Base-by-base conservation (phyloP, 2,113 vertebrate species). In the Stomatorhinus ivindoensis region DNA sequence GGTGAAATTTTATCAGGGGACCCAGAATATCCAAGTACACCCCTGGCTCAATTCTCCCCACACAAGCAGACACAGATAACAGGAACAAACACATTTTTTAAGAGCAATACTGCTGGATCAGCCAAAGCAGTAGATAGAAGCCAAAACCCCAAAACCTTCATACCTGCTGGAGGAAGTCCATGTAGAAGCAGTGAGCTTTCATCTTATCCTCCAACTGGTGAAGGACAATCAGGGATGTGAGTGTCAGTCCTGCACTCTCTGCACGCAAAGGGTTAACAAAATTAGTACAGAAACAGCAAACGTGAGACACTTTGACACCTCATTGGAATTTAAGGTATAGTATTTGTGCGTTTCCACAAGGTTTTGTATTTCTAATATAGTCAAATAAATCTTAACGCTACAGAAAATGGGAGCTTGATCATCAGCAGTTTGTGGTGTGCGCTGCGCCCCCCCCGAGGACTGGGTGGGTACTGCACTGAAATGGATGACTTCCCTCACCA, bases 151-250 rank as follows among this genome's bases (percentile, higher is more conserved):
- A 27, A 65, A 11, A 48, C 73, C 10, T 31, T 15, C 92, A 89
- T 91, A 99, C 98, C 91, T 99, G 97, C 65, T 96, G 97, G 92
- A 99, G 96, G 89, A 99, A 99, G 91, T 99, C 97, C 95, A 99
- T 94, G 91, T 98, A 97, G 93, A 97, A 97, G 27, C 95, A 95
- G 89, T 99, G 98, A n/a, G 98, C 98, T 93, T 99, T 98, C 96
- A 98, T 97, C 93, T 99, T 99, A 93, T 99, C 98, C 91, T 99
- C 98, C 21, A 99, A 94, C 91, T 99, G 98, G 94, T 98, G 98
- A 90, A 99, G 97, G 92, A 99, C 97, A 92, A 99, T 98, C 88
- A 99, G 96, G 5, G 98, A 99, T 0, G 97, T 97, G 90, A 98
- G 97, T 86, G 96, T 96, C 58, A 99, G 97, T 82, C 97, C 97